Percentiles rank a stretch among this genome's conserved stretches.
phyloP scores from a whole-genome alignment of 2,888 invertebrate species.

The Ophioninae sp. region DNA sequence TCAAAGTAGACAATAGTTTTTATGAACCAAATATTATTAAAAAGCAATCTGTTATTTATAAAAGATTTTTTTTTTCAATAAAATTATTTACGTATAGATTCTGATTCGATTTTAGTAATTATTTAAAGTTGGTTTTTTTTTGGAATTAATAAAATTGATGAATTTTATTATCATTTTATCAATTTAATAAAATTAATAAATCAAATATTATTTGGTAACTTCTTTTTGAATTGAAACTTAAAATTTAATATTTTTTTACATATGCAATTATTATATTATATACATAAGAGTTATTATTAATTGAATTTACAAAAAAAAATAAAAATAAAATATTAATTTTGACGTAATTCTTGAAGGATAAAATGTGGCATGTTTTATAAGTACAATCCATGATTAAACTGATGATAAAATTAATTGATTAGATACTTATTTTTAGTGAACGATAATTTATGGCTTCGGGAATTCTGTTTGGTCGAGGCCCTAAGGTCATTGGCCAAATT shows the following conservation, averaged over 20 bases:
- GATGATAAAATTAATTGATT: conserved; percentile 5
- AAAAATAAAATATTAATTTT: neutral
- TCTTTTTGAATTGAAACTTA: neutral
- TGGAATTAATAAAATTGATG: neutral
- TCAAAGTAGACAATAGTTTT: too few species aligned
- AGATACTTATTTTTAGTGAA: neutral
- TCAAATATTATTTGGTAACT: neutral
- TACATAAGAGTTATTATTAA: neutral
- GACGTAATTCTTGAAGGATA: neutral
- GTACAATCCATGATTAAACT: conserved; percentile 1
- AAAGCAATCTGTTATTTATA: too few species aligned
- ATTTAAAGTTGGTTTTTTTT: too few species aligned
- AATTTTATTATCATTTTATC: neutral
- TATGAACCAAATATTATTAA: too few species aligned
- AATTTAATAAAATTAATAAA: neutral
- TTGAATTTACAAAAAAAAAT: neutral
- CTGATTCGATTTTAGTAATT: too few species aligned
- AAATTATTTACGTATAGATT: too few species aligned
- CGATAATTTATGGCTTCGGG: neutral
- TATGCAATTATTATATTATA: too few species aligned
- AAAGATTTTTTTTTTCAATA: too few species aligned
- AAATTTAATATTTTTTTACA: too few species aligned
- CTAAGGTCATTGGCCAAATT: neutral
- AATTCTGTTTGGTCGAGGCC: neutral
- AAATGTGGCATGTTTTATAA: conserved; percentile 29